phyloP scores from a whole-genome alignment of 2,888 invertebrate species.

The Poecilobothrus nobilitatus region DNA sequence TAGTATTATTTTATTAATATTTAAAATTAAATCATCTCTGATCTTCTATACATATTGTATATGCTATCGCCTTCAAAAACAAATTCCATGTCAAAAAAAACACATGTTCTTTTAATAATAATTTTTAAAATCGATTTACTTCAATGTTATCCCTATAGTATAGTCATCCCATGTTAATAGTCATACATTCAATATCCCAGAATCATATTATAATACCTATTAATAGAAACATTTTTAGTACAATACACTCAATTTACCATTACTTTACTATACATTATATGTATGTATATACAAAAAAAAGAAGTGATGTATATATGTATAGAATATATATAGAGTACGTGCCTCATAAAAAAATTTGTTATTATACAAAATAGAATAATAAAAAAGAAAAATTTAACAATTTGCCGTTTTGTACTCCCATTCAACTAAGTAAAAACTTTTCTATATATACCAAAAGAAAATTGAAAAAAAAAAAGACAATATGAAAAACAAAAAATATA shows the following conservation, averaged over 20 bases:
- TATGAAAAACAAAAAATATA: too few relatives aligned
- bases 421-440: too few relatives aligned
- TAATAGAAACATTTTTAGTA: background rate
- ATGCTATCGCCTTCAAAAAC: too few relatives aligned
- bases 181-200: background rate
- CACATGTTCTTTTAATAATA: background rate
- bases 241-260: background rate
- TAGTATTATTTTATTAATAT: too few relatives aligned
- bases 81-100: background rate
- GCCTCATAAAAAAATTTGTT: background rate
- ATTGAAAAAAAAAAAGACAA: too few relatives aligned
- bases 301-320: background rate
- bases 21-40: too few relatives aligned
- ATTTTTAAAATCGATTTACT: background rate
- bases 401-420: too few relatives aligned
- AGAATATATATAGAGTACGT: background rate
- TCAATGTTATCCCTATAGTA: background rate
- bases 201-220: background rate
- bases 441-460: too few relatives aligned
- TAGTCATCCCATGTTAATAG: background rate
- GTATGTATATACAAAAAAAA: too few relatives aligned
- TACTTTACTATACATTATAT: background rate
- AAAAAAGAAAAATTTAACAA: too few relatives aligned
- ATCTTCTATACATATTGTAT: too few relatives aligned
- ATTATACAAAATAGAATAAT: too few relatives aligned